These are phyloP conservation scores for Notiomystis cincta DNA, from an alignment of 2,113 vertebrate species.

Conservation along the genomic window DNA sequence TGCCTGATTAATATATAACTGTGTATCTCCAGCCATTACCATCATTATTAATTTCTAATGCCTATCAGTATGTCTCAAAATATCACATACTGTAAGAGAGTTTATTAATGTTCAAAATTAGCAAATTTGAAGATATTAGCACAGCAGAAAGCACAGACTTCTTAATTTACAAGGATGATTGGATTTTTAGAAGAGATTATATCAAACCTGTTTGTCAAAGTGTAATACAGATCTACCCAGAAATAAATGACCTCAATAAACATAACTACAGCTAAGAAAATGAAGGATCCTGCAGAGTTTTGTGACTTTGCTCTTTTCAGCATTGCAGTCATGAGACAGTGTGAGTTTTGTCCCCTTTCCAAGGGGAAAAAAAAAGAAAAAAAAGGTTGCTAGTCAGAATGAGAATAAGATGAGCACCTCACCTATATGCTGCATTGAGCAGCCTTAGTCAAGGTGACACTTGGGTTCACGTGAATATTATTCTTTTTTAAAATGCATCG, in stretches of 20 bases:
- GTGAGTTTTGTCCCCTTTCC: background rate
- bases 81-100: background rate
- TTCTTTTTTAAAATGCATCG: background rate
- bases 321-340: slow-evolving; percentile 28
- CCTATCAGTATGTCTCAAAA: background rate
- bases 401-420: slow-evolving; percentile 17
- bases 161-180: background rate
- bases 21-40: background rate
- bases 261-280: slow-evolving; percentile 7
- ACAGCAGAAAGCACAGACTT: background rate
- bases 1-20: background rate
- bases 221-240: background rate
- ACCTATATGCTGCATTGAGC: slow-evolving; percentile 16
- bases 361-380: background rate
- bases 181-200: background rate
- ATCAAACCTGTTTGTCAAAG: background rate
- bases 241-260: slow-evolving; percentile 12
- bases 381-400: background rate
- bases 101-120: background rate
- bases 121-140: background rate
- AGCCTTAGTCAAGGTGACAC: slow-evolving; percentile 40
- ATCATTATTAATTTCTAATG: background rate
- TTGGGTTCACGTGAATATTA: background rate
- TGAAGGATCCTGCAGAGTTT: background rate
- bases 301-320: slow-evolving; percentile 22